Base-by-base conservation (phyloP, 1,140 invertebrate genomes). In the Macrocentrus cingulum region DNA sequence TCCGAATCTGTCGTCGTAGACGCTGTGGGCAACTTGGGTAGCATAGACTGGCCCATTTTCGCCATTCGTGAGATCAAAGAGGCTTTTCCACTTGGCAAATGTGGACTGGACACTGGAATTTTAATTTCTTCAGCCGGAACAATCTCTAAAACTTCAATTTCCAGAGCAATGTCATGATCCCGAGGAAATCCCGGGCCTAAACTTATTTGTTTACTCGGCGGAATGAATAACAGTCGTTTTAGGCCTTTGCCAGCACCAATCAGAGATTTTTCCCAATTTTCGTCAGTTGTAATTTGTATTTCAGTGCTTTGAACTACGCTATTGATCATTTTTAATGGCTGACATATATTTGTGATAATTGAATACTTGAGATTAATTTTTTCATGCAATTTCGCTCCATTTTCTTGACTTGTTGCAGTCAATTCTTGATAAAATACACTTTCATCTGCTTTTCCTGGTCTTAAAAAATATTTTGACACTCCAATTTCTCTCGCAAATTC, bases 21-120 rank as follows among this genome's bases (percentile, higher is more conserved):
- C 20, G 59, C n/a, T n/a, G n/a, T 49, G 8, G 69, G 66, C 29
- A 68, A 37, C 59, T 74, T 76, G 18, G 73, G 72, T 34, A 77
- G 60, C 36, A 77, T 74, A 5, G 72, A 70, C 45, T 76, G 74
- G 20, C 74, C 74, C 68, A 77, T 69, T 69, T 75, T 76, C 22
- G 75, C 73, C 72, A 77, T 74, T 60, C 74, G 63, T 4, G 69
- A 76, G 39, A 77, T 52, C 16, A 77, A 66, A 0, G 71, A 62
- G 19, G 73, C 66, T 66, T 75, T 77, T 13, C 65, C 67, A 49
- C 58, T 65, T 5, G 61, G 22, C 5, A 56, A 5, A 6, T 18
- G 16, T 32, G 49, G 22, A 56, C 67, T 71, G 32, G 57, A 8
- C 2, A 13, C n/a, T 2, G 59, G 11, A 16, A 44, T 8, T 42